These are phyloP conservation scores for Parnassius glacialis DNA, from an alignment of 2,888 invertebrate genomes.

Conservation along the genomic window DNA sequence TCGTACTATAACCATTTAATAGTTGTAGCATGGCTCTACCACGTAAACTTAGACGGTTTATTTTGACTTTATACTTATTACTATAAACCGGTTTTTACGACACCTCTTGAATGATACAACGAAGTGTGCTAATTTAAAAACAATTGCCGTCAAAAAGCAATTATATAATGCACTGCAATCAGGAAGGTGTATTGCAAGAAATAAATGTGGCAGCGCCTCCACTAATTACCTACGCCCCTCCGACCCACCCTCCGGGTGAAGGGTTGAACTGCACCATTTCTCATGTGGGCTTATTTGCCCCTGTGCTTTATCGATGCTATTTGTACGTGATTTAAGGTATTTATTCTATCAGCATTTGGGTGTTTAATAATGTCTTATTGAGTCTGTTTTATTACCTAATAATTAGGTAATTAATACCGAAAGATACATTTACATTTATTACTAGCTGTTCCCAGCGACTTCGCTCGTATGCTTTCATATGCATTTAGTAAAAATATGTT, in stretches of 20 bases:
- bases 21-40: too few species aligned
- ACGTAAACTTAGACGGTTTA: too few species aligned
- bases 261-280: slow-evolving; percentile 57
- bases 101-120: too few species aligned
- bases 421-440: too few species aligned
- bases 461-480: too few species aligned
- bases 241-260: slow-evolving; percentile 36
- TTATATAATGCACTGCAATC: slow-evolving; percentile 31
- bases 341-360: slow-evolving; percentile 32
- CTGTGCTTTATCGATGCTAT: slow-evolving; percentile 42
- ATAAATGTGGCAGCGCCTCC: slow-evolving; percentile 40
- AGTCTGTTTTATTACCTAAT: neutral
- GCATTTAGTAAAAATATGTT: too few species aligned
- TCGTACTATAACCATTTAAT: too few species aligned
- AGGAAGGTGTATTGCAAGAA: slow-evolving; percentile 35
- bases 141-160: slow-evolving; percentile 15
- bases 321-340: slow-evolving; percentile 46
- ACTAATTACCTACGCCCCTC: slow-evolving; percentile 43
- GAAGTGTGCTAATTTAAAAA: too few species aligned
- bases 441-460: too few species aligned
- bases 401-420: too few species aligned
- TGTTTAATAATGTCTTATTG: slow-evolving; percentile 22
- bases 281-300: slow-evolving; percentile 40
- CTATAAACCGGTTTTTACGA: too few species aligned
- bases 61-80: too few species aligned